A percentile compares a stretch with the other conserved stretches of the same genome.
phyloP scores from a whole-genome alignment of 2,113 vertebrate genomes.

The Oryctolagus cuniculus region mOryCun1.1 NC_091437.1:60699001-60699500 shows the following conservation, averaged over 20 bases:
- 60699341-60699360: not conserved
- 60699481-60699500: too few species aligned
- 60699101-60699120: not conserved
- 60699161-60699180: not conserved
- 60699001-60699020: not conserved
- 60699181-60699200: not conserved
- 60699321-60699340: not conserved
- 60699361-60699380: not conserved
- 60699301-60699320: not conserved
- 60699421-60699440: too few species aligned
- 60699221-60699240: not conserved
- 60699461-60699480: too few species aligned
- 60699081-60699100: not conserved
- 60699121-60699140: conserved; percentile 27
- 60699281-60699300: not conserved
- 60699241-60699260: not conserved
- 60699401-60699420: too few species aligned
- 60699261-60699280: not conserved
- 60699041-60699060: not conserved
- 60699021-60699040: not conserved
- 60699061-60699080: not conserved
- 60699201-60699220: not conserved
- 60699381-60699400: too few species aligned
- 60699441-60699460: too few species aligned
- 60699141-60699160: not conserved